A percentile compares a stretch with the other conserved stretches of the same genome.
These are phyloP conservation scores for Drosophila lacteicornis DNA, from an alignment of 1,140 invertebrate genomes.

Conservation along the genomic window DNA sequence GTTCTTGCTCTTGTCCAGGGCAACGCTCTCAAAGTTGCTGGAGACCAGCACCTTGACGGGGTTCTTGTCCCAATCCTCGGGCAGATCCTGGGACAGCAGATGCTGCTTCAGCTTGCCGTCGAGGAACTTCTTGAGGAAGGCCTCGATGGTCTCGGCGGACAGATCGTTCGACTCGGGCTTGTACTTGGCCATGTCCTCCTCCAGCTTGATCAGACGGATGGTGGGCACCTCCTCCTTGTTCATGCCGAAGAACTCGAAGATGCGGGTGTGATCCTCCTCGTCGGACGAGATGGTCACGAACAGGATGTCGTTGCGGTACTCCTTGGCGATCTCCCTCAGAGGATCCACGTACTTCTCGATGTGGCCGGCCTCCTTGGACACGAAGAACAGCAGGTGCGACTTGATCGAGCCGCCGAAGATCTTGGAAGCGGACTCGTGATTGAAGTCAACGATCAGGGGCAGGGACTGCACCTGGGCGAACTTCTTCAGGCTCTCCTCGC, in stretches of 20 bases:
- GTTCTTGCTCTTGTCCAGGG: slow-evolving; percentile 94
- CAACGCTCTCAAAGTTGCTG: slow-evolving; percentile 98
- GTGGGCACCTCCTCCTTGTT: slow-evolving; percentile 96
- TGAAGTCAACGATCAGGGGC: slow-evolving; percentile 98
- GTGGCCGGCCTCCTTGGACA: slow-evolving; percentile 94
- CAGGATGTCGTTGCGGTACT: slow-evolving; percentile 95
- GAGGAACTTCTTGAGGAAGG: slow-evolving; percentile 95
- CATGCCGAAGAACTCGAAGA: slow-evolving; percentile 99
- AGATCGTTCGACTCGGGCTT: slow-evolving; percentile 94
- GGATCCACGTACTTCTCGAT: slow-evolving; percentile 92
- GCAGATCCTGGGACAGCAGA: slow-evolving; percentile 96
- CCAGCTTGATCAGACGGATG: slow-evolving; percentile 96
- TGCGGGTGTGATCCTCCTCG: slow-evolving; percentile 97
- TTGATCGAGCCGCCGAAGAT: slow-evolving; percentile 99
- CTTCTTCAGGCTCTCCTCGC: slow-evolving; percentile 90
- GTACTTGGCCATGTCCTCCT: slow-evolving; percentile 99
- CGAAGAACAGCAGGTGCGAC: slow-evolving; percentile 97
- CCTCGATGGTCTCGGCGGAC: slow-evolving; percentile 90
- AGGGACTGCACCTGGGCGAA: slow-evolving; percentile 95
- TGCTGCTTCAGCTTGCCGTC: slow-evolving; percentile 98
- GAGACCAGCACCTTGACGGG: slow-evolving; percentile 98
- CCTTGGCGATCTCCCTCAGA: slow-evolving; percentile 92
- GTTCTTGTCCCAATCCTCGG: slow-evolving; percentile 98
- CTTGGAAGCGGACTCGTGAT: slow-evolving; percentile 97
- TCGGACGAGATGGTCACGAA: slow-evolving; percentile 98